phyloP scores from a whole-genome alignment of 2,113 vertebrate genomes.

The Ornithorhynchus anatinus region DNA sequence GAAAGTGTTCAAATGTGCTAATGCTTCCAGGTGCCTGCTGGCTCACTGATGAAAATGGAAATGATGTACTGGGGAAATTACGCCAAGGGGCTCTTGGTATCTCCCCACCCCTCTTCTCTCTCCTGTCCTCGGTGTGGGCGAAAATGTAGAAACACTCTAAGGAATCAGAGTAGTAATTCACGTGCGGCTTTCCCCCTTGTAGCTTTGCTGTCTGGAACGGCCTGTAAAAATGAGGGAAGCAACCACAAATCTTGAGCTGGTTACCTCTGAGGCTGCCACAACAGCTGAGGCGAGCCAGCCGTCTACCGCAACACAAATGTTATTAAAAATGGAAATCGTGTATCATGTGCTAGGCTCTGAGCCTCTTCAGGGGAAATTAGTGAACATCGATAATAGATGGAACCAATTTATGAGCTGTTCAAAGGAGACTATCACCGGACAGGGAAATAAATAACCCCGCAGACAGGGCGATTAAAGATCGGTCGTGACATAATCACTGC shows the following conservation, averaged over 20 bases:
- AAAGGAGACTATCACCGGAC: neutral
- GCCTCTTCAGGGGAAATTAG: conserved; percentile 29
- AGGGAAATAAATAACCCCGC: conserved; percentile 4
- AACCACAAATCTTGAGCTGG: neutral
- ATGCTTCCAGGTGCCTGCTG: no score
- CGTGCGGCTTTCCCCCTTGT: no score
- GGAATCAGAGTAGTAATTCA: no score
- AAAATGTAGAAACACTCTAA: no score
- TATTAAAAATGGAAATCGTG: neutral
- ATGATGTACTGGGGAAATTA: no score
- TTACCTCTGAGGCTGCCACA: neutral
- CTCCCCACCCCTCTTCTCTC: no score
- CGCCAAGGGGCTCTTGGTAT: no score
- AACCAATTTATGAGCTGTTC: conserved; percentile 22
- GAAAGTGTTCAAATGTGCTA: no score
- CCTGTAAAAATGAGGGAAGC: neutral
- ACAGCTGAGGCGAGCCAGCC: neutral
- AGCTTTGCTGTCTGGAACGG: no score
- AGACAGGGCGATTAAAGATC: conserved; percentile 25
- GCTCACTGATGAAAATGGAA: no score
- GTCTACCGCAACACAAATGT: neutral
- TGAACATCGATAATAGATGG: conserved; percentile 4
- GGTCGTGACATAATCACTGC: conserved; percentile 26
- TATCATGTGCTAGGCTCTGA: neutral
- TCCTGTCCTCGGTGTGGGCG: no score